A percentile compares a stretch with the other conserved stretches of the same genome.
These are phyloP conservation scores for Pararge aegeria DNA, from an alignment of 1,140 invertebrate species.

Conservation along the genomic window DNA sequence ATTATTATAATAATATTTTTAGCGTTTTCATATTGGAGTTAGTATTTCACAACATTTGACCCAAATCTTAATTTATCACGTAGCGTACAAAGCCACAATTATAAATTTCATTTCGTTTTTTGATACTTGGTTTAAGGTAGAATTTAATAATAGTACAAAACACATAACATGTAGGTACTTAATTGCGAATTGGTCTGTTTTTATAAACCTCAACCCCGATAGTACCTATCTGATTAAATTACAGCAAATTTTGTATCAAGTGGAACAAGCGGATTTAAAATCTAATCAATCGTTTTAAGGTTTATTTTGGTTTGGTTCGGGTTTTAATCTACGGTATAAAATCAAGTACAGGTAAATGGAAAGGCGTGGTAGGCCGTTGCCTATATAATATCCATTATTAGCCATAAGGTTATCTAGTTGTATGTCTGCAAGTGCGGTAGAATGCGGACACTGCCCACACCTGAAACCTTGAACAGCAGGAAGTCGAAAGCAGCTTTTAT, in stretches of 20 bases:
- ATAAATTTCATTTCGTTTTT: neutral
- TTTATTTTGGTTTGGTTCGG: conserved; percentile 1
- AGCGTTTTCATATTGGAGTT: no score
- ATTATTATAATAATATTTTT: neutral
- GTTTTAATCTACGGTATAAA: conserved; percentile 12
- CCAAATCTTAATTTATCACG: conserved; percentile 1
- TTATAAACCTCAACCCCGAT: conserved; percentile 17
- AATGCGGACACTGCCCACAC: conserved; percentile 72
- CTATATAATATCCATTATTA: conserved; percentile 65
- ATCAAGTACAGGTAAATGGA: conserved; percentile 53
- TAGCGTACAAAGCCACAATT: neutral
- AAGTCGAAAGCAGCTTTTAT: conserved; percentile 54
- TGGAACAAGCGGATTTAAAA: neutral
- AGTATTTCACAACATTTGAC: conserved; percentile 4
- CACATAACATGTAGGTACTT: neutral
- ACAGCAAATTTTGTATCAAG: conserved; percentile 20
- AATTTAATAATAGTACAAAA: conserved; percentile 6
- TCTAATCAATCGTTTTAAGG: neutral
- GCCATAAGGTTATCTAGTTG: conserved; percentile 70
- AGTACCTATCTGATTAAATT: conserved; percentile 29
- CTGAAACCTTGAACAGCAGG: conserved; percentile 52
- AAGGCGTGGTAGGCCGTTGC: conserved; percentile 66
- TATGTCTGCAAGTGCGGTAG: conserved; percentile 52
- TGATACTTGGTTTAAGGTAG: neutral
- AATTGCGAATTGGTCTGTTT: conserved; percentile 10